phyloP scores from a whole-genome alignment of 2,888 invertebrate genomes.

The Glyphotaelius pellucidus region DNA sequence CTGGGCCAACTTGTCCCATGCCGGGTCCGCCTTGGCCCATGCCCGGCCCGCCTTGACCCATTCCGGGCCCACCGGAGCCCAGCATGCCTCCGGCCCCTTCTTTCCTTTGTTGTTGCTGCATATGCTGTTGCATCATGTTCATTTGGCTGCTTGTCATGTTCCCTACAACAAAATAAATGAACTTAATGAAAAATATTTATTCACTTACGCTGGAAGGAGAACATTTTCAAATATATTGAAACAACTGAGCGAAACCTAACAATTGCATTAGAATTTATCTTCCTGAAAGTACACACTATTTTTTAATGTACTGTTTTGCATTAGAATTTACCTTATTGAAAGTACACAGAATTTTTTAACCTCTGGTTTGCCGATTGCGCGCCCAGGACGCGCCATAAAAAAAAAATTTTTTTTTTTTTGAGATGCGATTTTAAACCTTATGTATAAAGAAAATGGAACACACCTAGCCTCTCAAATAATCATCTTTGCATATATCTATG shows the following conservation, averaged over 20 bases:
- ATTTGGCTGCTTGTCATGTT: conserved; percentile 74
- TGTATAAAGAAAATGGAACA: too few species aligned
- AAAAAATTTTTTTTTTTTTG: too few species aligned
- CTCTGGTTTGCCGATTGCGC: too few species aligned
- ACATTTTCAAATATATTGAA: not conserved
- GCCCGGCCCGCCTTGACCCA: conserved; percentile 68
- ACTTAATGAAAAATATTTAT: not conserved
- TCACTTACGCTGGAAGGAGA: not conserved
- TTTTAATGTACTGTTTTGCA: not conserved
- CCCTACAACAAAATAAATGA: conserved; percentile 67
- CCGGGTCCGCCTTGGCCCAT: conserved; percentile 67
- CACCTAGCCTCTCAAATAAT: too few species aligned
- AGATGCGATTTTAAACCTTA: too few species aligned
- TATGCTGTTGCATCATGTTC: conserved; percentile 73
- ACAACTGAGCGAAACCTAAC: not conserved
- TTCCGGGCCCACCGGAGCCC: conserved; percentile 68
- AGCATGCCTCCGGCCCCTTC: conserved; percentile 66
- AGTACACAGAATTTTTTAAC: too few species aligned
- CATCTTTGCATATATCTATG: too few species aligned
- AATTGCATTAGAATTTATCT: not conserved
- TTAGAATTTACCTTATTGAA: too few species aligned
- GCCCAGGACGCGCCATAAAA: too few species aligned
- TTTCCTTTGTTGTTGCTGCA: conserved; percentile 68
- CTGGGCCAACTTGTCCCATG: conserved; percentile 68
- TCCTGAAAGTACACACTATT: not conserved